Percentiles rank a stretch among this genome's conserved stretches.
These are phyloP conservation scores for Trachemys scripta DNA, from an alignment of 2,113 vertebrate species.

Conservation along the genomic window DNA sequence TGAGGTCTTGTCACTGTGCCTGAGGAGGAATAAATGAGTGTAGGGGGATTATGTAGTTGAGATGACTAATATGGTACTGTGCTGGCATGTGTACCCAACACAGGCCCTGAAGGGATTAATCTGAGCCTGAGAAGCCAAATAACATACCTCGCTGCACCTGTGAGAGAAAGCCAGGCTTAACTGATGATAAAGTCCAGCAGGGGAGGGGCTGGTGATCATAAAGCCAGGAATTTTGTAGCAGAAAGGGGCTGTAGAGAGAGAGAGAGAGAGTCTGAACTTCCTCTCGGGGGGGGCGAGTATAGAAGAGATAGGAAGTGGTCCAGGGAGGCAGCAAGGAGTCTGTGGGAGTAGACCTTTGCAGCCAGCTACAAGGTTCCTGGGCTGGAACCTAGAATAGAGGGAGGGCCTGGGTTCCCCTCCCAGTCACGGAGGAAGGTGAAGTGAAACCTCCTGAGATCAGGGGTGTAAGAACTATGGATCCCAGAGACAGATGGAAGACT, in stretches of 20 bases:
- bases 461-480: no score
- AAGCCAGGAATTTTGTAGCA: not conserved
- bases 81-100: not conserved
- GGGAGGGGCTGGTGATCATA: not conserved
- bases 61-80: accelerated
- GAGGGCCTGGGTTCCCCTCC: not conserved
- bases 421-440: not conserved
- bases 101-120: not conserved
- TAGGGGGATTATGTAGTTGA: not conserved
- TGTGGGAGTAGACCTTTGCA: not conserved
- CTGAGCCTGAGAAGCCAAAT: not conserved
- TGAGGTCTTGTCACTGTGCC: not conserved
- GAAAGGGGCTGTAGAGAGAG: not conserved
- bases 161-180: not conserved
- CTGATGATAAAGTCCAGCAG: not conserved
- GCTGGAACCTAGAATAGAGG: not conserved
- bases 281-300: not conserved
- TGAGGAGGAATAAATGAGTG: not conserved
- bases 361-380: not conserved
- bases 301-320: not conserved
- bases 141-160: not conserved
- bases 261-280: not conserved
- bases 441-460: no score
- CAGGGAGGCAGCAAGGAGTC: not conserved
- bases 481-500: no score